Conservation (phyloP, 2,113 vertebrate species). For the Pagrus major region DNA sequence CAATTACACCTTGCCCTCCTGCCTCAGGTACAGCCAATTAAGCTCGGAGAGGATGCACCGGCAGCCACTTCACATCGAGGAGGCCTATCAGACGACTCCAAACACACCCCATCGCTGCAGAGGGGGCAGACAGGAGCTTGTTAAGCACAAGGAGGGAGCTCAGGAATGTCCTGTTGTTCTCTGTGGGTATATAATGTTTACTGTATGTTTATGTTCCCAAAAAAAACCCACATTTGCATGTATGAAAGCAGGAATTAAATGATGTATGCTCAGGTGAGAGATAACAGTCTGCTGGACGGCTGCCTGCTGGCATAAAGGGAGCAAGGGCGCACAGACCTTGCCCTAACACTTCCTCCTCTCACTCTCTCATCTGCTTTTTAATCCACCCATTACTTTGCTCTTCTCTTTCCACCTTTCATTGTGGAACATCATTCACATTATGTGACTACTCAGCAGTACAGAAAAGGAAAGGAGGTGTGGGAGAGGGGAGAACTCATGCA, state of each 20-base stretch:
- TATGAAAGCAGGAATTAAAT: slow-evolving; percentile 22
- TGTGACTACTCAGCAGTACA: slow-evolving; percentile 42
- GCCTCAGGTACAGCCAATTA: slow-evolving; percentile 83
- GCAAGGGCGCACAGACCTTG: slow-evolving; percentile 66
- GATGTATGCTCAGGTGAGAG: slow-evolving; percentile 17
- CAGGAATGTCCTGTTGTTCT: neutral
- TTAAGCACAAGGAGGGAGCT: slow-evolving; percentile 29
- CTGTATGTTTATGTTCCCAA: neutral
- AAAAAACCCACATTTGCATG: neutral
- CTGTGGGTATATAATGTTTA: slow-evolving; percentile 20
- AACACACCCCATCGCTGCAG: slow-evolving; percentile 35
- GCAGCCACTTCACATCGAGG: slow-evolving; percentile 66
- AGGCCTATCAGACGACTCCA: slow-evolving; percentile 54
- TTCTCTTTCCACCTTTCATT: slow-evolving; percentile 27
- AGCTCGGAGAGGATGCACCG: slow-evolving; percentile 60
- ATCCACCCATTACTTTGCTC: slow-evolving; percentile 46
- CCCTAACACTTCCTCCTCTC: slow-evolving; percentile 5
- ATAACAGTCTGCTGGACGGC: slow-evolving; percentile 19
- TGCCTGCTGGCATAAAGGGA: slow-evolving; percentile 43
- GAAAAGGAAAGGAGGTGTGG: slow-evolving; percentile 23
- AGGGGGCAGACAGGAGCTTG: slow-evolving; percentile 33
- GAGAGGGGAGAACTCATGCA: slow-evolving; percentile 18
- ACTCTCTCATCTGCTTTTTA: slow-evolving; percentile 48
- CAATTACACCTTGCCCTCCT: slow-evolving; percentile 82
- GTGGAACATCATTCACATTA: slow-evolving; percentile 57